Evolutionary conservation across 2,797 vertebrate species (phyloP), one percentile per base, ranked within the genome.

Genomic region (Myoxocephalus aenaeus): DNA sequence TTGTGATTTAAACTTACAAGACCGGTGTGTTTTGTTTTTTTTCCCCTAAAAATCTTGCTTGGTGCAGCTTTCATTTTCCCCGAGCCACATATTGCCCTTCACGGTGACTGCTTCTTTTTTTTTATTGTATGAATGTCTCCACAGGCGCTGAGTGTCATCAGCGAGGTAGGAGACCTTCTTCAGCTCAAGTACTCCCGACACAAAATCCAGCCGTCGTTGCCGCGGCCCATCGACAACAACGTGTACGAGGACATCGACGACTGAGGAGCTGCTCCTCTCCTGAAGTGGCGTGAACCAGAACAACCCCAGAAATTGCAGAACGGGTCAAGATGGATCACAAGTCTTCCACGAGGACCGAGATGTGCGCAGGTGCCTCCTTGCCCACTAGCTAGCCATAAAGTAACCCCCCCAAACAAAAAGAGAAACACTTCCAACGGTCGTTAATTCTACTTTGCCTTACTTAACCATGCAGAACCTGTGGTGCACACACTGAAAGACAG

Each of bases 131-230:
- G 58, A 80, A 79, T 90, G 80, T 95, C 74, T 87, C 79, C 76
- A 58, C 85, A 97, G 97, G 95, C 95, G 81, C 93, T 97, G 93
- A 95, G 93, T 79, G 94, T 95, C 92, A 94, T 97, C 85, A 86
- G 90, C 54, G 96, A 97, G 92, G 96, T 97, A 34, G 96, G 96
- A 79, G 95, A 97, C 73, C 95, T 97, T 10, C 91, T 97, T 79
- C 95, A 96, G 50, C 89, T 97, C 85, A 97, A 97, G 88, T 97
- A 97, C 73, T 97, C 96, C 58, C 95, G 96, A 59, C 96, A 90
- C 74, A 85, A 94, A 79, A 87, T 95, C 87, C 94, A 93, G 50
- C 95, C 95, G 46, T 91, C 96, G 25, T 80, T 93, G 86, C 93
- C 93, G 83, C 94, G 94, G 72, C 95, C 96, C 0, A 95, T 95